These are phyloP conservation scores for Apis florea DNA, from an alignment of 1,140 invertebrate species.

Conservation along the genomic window DNA sequence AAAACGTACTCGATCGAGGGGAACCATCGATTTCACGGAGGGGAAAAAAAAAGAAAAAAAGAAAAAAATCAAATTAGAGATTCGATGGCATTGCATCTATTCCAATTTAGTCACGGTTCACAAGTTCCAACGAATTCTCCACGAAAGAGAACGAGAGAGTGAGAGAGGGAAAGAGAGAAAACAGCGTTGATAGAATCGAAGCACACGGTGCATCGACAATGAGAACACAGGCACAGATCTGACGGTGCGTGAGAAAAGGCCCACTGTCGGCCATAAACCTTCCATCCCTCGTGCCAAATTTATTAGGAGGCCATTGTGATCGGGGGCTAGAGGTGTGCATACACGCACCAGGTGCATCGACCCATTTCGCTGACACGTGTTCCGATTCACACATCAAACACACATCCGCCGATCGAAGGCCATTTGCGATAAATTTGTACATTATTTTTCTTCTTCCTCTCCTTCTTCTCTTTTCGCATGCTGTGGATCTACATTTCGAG, in stretches of 20 bases:
- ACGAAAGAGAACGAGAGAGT: neutral
- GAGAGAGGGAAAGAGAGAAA: constrained; percentile 1
- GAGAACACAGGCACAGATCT: constrained; percentile 22
- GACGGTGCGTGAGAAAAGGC: constrained; percentile 63
- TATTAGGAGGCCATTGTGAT: constrained; percentile 63
- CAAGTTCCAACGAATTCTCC: constrained; percentile 17
- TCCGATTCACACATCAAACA: constrained; percentile 69
- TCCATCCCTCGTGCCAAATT: constrained; percentile 52
- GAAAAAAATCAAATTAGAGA: neutral
- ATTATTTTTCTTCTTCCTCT: neutral
- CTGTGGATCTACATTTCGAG: neutral
- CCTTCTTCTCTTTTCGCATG: neutral
- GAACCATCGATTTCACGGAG: neutral
- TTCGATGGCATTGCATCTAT: constrained; percentile 6
- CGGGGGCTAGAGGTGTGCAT: constrained; percentile 52
- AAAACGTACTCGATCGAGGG: neutral
- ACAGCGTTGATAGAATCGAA: constrained; percentile 27
- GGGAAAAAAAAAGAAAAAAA: neutral
- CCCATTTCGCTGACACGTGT: constrained; percentile 62
- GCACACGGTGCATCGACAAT: constrained; percentile 41
- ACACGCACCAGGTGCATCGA: constrained; percentile 64
- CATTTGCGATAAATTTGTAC: neutral
- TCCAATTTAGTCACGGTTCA: constrained; percentile 24
- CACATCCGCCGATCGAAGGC: neutral
- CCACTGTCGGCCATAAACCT: constrained; percentile 58